Evolutionary conservation across 2,888 invertebrate species (phyloP), one percentile per base, ranked within the genome.

Genomic region (Smittia aterrima): DNA sequence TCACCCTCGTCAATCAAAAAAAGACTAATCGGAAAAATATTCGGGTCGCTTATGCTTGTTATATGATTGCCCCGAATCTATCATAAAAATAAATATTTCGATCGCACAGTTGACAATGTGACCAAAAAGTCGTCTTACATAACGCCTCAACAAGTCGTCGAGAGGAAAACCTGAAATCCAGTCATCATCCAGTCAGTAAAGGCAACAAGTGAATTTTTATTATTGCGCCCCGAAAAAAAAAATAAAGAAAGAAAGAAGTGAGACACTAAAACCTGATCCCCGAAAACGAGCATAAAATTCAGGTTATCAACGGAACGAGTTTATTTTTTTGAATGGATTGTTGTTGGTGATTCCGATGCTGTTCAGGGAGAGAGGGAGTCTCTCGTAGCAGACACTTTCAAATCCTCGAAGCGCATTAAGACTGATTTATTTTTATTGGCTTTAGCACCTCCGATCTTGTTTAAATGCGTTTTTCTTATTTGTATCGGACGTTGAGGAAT

Each of bases 1-100:
- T 58, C 58, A 58, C 72, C 72, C 72, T 72, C 62, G 72, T 72
- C 72, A 72, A 72, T 72, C 72, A 72, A 72, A n/a, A n/a, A n/a
- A 72, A 27, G 41, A 16, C 20, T 40, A 32, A 66, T 66, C 40
- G 7, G 27, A 66, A 27, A 40, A 38, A 40, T 58, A 11, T 58
- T 64, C 20, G 25, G 25, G n/a, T 13, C 18, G 18, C 9, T 58
- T 18, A 32, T 20, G 38, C 24, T 41, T 32, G 41, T 67, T 22
- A 67, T 41, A 13, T n/a, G 53, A 53, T 70, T 70, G 68, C 68
- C 47, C 68, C 40, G 68, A 41, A 68, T 68, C 58, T 58, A 58
- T 58, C 58, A 58, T 58, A 18, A 58, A 58, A 58, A 58, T 58
- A 7, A 47, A 58, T 58, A 58, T 58, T 58, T 58, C 18, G 58